These are phyloP conservation scores for Lanius ludovicianus DNA, from an alignment of 2,113 vertebrate species.

Conservation along the genomic window DNA sequence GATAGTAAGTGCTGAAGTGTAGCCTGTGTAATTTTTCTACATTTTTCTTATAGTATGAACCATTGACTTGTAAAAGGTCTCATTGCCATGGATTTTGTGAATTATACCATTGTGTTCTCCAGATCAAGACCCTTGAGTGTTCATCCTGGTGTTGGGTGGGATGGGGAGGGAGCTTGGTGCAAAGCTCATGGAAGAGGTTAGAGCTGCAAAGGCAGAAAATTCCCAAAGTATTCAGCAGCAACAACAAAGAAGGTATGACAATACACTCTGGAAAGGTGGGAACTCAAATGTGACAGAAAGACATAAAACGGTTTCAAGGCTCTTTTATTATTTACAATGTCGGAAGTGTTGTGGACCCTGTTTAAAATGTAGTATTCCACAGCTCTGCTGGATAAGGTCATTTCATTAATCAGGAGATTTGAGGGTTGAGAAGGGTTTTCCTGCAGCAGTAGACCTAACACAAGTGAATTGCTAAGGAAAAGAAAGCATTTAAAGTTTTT, in stretches of 20 bases:
- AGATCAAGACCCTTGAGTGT: not conserved
- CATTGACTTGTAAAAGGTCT: not conserved
- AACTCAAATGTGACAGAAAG: not conserved
- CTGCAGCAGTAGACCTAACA: not conserved
- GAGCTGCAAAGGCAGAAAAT: not conserved
- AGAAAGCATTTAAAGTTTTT: not conserved
- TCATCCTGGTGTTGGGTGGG: not conserved
- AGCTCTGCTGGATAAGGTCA: not conserved
- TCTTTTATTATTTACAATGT: not conserved
- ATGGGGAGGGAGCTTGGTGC: not conserved
- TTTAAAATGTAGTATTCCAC: not conserved
- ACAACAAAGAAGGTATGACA: not conserved
- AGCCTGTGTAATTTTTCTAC: not conserved
- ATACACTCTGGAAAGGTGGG: not conserved
- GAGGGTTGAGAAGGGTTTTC: not conserved
- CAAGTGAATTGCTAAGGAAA: not conserved
- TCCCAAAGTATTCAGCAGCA: not conserved
- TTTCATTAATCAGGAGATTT: not conserved
- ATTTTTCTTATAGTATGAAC: not conserved
- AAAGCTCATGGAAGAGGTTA: not conserved
- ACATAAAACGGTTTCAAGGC: not conserved
- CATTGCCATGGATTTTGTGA: not conserved
- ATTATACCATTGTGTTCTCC: not conserved
- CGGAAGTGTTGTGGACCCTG: not conserved
- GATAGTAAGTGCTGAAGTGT: not conserved